A percentile compares a stretch with the other conserved stretches of the same genome.
phyloP scores from a whole-genome alignment of 2,113 vertebrate species.

The Colaptes auratus region DNA sequence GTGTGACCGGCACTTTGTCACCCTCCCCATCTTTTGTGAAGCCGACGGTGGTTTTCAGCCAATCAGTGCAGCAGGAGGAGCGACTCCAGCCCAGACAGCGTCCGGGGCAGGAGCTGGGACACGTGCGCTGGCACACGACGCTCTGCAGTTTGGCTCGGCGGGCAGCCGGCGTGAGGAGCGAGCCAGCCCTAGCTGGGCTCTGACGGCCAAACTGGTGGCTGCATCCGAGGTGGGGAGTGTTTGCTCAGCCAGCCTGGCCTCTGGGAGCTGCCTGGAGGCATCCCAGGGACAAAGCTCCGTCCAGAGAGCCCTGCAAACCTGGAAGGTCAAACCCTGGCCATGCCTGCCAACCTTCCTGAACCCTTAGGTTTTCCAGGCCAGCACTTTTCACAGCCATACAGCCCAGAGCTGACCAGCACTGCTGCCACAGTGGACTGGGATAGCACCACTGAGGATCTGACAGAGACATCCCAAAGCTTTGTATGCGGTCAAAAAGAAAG shows the following conservation, averaged over 20 bases:
- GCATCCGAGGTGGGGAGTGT: background rate
- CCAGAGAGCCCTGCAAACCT: background rate
- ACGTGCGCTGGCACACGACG: background rate
- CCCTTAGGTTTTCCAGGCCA: fast-evolving
- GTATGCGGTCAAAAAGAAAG: background rate
- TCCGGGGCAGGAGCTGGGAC: background rate
- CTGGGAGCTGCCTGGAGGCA: background rate
- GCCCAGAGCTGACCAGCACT: fast-evolving
- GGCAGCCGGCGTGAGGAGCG: background rate
- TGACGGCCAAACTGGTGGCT: background rate
- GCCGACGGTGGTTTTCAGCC: background rate
- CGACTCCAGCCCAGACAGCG: background rate
- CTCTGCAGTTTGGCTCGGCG: background rate
- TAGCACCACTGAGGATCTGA: background rate
- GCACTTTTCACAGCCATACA: fast-evolving
- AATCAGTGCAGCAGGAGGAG: background rate
- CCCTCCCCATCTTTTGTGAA: background rate
- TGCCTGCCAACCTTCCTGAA: background rate
- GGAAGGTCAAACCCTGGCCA: fast-evolving
- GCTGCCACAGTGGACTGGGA: background rate
- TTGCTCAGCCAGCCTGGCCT: background rate
- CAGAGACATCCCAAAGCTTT: background rate
- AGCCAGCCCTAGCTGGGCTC: background rate
- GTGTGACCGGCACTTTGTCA: fast-evolving
- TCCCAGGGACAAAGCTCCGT: background rate